These are phyloP conservation scores for Carpatolechia fugitivella DNA, from an alignment of 2,888 invertebrate species.

Conservation along the genomic window DNA sequence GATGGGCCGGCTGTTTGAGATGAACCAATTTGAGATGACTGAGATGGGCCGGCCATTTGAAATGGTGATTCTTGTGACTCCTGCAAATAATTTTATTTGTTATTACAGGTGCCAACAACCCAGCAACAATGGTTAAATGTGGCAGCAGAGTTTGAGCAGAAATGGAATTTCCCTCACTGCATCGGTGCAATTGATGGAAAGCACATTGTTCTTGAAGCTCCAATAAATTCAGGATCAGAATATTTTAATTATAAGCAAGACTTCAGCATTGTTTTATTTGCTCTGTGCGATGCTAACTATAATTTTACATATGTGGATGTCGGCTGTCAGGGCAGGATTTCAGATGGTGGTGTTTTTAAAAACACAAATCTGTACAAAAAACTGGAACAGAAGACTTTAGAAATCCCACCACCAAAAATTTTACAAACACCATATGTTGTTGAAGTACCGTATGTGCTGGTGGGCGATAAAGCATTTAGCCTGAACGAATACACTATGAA, in stretches of 20 bases:
- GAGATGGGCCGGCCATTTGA: too few relatives aligned
- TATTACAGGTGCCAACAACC: too few relatives aligned
- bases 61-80: too few relatives aligned
- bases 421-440: slow-evolving; percentile 19
- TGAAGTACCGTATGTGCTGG: slow-evolving; percentile 20
- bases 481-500: slow-evolving; percentile 20
- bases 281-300: slow-evolving; percentile 29
- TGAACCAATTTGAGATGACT: too few relatives aligned
- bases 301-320: slow-evolving; percentile 30
- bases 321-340: slow-evolving; percentile 27
- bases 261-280: slow-evolving; percentile 32
- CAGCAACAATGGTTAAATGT: too few relatives aligned
- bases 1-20: too few relatives aligned
- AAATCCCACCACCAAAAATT: slow-evolving; percentile 17
- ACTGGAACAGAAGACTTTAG: slow-evolving; percentile 17
- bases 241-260: slow-evolving; percentile 30
- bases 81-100: too few relatives aligned
- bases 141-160: neutral
- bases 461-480: slow-evolving; percentile 25
- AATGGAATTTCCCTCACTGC: neutral
- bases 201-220: slow-evolving; percentile 27
- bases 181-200: slow-evolving; percentile 27
- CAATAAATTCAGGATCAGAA: slow-evolving; percentile 26
- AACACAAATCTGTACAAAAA: slow-evolving; percentile 24
- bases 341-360: slow-evolving; percentile 21